These are phyloP conservation scores for Saguinus imperator DNA, from an alignment of 2,113 vertebrate species.

Conservation along the genomic window DNA sequence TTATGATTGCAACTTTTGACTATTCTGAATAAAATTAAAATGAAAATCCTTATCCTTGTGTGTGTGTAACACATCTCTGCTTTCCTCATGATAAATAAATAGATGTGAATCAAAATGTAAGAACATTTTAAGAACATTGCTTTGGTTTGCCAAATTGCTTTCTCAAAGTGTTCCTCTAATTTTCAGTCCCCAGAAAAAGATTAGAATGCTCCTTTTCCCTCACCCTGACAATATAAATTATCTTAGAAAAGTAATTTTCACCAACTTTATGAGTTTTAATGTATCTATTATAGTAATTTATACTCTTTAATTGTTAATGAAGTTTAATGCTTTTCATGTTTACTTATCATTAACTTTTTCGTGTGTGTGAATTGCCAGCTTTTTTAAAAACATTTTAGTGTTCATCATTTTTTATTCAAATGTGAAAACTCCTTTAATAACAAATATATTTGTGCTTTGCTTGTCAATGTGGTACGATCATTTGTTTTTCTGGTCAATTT, in stretches of 20 bases:
- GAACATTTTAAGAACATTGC: neutral
- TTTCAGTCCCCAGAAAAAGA: conserved; percentile 13
- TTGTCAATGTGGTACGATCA: neutral
- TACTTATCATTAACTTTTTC: conserved; percentile 29
- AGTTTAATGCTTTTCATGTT: conserved; percentile 39
- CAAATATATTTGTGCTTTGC: neutral
- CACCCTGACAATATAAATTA: conserved; percentile 25
- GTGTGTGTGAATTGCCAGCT: neutral
- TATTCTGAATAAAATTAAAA: neutral
- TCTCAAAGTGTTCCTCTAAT: conserved; percentile 4
- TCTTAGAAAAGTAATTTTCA: conserved; percentile 50
- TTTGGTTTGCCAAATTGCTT: conserved; percentile 55
- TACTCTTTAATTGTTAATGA: conserved; percentile 30
- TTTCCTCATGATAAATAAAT: conserved; percentile 34
- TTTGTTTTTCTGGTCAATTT: conserved; percentile 4
- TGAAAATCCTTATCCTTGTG: neutral
- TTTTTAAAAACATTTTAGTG: neutral
- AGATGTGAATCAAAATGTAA: conserved; percentile 27
- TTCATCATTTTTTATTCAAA: neutral
- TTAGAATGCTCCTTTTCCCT: neutral
- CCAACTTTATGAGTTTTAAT: conserved; percentile 26
- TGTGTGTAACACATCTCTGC: neutral
- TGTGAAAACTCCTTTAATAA: neutral
- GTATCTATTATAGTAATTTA: conserved; percentile 55
- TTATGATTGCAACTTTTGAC: neutral